A percentile compares a stretch with the other conserved stretches of the same genome.
These are phyloP conservation scores for Elysia chlorotica DNA, from an alignment of 1,140 invertebrate species.

Conservation along the genomic window DNA sequence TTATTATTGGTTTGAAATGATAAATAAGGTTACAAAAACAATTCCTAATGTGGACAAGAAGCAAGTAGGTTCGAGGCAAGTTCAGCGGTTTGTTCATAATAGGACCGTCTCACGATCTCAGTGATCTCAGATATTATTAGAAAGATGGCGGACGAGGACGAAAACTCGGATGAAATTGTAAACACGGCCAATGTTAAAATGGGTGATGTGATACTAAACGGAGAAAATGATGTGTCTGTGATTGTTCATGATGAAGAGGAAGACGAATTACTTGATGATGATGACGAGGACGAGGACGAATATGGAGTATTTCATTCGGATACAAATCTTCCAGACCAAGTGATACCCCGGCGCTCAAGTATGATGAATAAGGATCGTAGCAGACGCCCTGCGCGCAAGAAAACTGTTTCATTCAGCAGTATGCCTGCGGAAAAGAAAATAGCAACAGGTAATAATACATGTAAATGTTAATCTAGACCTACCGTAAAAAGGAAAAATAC, in stretches of 20 bases:
- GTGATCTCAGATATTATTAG: conserved; percentile 5
- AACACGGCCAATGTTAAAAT: conserved; percentile 32
- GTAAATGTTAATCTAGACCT: too few species aligned
- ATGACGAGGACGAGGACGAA: conserved; percentile 13
- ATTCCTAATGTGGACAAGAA: too few species aligned
- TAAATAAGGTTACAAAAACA: too few species aligned
- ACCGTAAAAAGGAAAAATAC: too few species aligned
- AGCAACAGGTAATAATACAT: conserved; percentile 64
- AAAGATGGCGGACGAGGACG: conserved; percentile 51
- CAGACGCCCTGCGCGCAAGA: conserved; percentile 49
- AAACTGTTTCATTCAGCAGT: conserved; percentile 59
- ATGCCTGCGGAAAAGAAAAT: conserved; percentile 62
- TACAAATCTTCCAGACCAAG: conserved; percentile 30
- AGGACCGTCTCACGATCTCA: too few species aligned
- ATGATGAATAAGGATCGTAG: conserved; percentile 49
- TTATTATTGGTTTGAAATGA: too few species aligned
- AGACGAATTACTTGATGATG: conserved; percentile 29
- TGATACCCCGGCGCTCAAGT: conserved; percentile 45
- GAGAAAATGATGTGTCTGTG: conserved; percentile 31
- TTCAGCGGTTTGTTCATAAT: too few species aligned
- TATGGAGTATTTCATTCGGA: conserved; percentile 26
- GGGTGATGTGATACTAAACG: conserved; percentile 49
- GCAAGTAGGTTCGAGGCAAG: too few species aligned
- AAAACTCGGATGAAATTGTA: conserved; percentile 30
- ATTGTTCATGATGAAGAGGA: conserved; percentile 28